Evolutionary conservation across 2,888 invertebrate genomes (phyloP).

Genomic region (Cephus rjabovi): DNA sequence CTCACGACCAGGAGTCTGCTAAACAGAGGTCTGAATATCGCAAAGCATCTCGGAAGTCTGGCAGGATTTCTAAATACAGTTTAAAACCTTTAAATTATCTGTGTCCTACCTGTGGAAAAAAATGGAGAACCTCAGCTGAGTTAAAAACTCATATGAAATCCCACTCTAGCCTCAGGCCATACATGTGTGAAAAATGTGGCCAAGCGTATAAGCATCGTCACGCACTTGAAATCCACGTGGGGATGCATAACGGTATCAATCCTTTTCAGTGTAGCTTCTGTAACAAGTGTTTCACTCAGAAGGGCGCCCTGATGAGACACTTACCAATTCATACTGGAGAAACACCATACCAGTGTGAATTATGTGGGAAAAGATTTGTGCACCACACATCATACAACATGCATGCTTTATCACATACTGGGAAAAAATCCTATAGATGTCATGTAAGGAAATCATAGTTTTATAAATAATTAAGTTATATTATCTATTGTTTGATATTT

Average conservation of each 20-base stretch:
- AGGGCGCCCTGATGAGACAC: conserved; percentile 73
- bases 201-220: conserved; percentile 74
- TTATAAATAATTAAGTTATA: neutral
- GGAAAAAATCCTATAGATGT: conserved; percentile 54
- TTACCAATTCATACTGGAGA: conserved; percentile 74
- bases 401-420: conserved; percentile 74
- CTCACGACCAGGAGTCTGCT: neutral
- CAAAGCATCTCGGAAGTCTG: conserved; percentile 28
- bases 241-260: conserved; percentile 72
- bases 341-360: conserved; percentile 73
- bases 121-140: conserved; percentile 45
- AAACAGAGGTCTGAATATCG: neutral
- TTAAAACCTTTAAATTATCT: conserved; percentile 39
- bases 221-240: conserved; percentile 73
- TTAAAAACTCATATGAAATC: conserved; percentile 46
- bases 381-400: conserved; percentile 79
- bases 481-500: neutral
- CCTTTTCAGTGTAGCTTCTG: conserved; percentile 73
- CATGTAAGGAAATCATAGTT: conserved; percentile 38
- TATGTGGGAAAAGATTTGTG: conserved; percentile 75
- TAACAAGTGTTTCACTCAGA: conserved; percentile 73
- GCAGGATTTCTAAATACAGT: conserved; percentile 34
- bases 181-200: conserved; percentile 70
- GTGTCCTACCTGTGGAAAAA: conserved; percentile 48
- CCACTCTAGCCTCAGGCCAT: conserved; percentile 50